Evolutionary conservation across 2,797 vertebrate genomes (phyloP).

Genomic region (Dipus sagitta): DNA sequence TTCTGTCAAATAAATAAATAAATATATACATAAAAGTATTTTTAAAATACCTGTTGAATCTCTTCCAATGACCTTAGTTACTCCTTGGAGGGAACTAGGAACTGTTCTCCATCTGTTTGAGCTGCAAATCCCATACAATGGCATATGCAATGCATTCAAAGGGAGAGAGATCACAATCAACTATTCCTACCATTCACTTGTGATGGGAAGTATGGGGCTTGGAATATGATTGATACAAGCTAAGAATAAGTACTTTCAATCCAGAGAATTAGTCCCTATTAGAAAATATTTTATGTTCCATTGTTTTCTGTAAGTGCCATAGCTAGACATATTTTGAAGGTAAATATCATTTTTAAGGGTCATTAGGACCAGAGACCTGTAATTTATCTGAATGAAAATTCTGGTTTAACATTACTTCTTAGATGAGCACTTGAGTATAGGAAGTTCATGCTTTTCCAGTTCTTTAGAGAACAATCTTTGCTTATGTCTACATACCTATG

Average conservation of each 20-base stretch:
- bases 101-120: background rate
- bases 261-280: constrained; percentile 38
- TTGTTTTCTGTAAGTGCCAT: constrained; percentile 61
- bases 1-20: no score
- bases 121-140: background rate
- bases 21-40: no score
- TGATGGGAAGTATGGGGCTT: background rate
- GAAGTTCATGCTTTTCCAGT: background rate
- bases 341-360: constrained; percentile 60
- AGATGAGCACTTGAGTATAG: constrained; percentile 42
- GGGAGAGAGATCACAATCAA: background rate
- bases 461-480: constrained; percentile 22
- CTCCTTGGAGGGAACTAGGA: background rate
- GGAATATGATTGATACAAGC: constrained; percentile 48
- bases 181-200: background rate
- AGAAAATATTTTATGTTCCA: constrained; percentile 20
- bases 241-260: constrained; percentile 50
- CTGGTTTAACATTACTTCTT: constrained; percentile 36
- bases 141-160: background rate
- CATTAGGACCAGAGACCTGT: constrained; percentile 7
- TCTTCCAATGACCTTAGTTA: background rate
- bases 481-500: background rate
- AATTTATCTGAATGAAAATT: constrained; percentile 57
- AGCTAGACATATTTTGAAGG: constrained; percentile 43
- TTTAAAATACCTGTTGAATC: constrained; percentile 4